These are phyloP conservation scores for Otolemur garnettii DNA, from an alignment of 2,113 vertebrate species.

Conservation along the genomic window DNA sequence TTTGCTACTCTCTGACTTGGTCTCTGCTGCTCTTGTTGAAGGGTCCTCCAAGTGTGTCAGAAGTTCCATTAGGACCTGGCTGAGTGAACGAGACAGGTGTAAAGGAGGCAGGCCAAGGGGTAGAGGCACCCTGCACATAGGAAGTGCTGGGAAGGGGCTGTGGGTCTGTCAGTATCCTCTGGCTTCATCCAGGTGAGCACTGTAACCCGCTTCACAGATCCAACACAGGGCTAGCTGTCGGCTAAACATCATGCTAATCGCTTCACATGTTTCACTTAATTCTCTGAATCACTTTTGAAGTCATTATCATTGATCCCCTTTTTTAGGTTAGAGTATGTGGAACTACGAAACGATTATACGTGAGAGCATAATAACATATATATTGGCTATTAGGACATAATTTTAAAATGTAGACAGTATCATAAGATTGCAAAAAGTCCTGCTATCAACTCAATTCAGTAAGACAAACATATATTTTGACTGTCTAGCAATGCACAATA, in stretches of 20 bases:
- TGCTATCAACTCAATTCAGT: not conserved
- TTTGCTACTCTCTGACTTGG: not conserved
- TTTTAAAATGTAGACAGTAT: not conserved
- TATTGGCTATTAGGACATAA: not conserved
- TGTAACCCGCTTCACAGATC: not conserved
- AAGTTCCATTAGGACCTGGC: not conserved
- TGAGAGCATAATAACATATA: not conserved
- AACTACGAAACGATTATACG: not conserved
- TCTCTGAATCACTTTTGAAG: not conserved
- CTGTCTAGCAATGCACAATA: not conserved
- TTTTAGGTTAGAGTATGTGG: not conserved
- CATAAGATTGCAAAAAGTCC: not conserved
- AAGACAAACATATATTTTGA: not conserved
- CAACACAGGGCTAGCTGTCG: not conserved
- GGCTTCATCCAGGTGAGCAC: not conserved
- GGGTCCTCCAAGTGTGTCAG: not conserved
- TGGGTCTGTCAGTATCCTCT: rapidly evolving
- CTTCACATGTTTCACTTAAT: not conserved
- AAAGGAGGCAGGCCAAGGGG: not conserved
- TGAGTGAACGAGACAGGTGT: not conserved
- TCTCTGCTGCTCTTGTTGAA: not conserved
- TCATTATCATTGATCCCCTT: not conserved
- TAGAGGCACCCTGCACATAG: not conserved
- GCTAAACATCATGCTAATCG: not conserved
- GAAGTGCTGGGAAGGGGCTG: not conserved